Evolutionary conservation across 1,140 invertebrate genomes (phyloP).

Genomic region (Drosophila quadrilineata): DNA sequence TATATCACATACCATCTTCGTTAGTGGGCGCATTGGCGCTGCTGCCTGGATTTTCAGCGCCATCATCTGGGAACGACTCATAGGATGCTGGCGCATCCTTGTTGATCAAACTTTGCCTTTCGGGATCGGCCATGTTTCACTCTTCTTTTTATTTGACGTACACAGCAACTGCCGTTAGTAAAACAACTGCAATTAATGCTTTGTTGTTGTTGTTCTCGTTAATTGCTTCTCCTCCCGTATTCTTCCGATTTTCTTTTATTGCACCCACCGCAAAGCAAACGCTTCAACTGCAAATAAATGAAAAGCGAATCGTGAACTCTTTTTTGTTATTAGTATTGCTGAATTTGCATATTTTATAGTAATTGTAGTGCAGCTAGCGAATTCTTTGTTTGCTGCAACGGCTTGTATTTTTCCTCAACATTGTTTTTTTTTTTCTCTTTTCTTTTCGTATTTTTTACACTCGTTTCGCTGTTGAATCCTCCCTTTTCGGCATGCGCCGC

Average conservation of each 20-base stretch:
- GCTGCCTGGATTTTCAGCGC: conserved; percentile 58
- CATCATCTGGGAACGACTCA: conserved; percentile 48
- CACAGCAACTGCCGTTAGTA: conserved; percentile 53
- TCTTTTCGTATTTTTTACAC: no score
- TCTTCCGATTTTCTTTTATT: conserved; percentile 12
- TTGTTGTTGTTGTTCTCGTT: conserved; percentile 13
- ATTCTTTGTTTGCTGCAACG: conserved; percentile 57
- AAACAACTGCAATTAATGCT: conserved; percentile 37
- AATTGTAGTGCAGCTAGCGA: conserved; percentile 13
- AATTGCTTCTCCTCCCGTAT: conserved; percentile 22
- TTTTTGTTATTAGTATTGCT: conserved; percentile 19
- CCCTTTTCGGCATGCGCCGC: conserved; percentile 75
- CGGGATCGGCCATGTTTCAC: conserved; percentile 57
- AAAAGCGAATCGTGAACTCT: conserved; percentile 2
- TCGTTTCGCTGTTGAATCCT: conserved; percentile 59
- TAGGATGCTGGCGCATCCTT: conserved; percentile 58
- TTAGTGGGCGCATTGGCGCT: conserved; percentile 43
- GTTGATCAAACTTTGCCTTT: conserved; percentile 65
- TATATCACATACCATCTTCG: conserved; percentile 61
- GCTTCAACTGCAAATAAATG: conserved; percentile 56
- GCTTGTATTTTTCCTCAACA: conserved; percentile 48
- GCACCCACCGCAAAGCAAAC: conserved; percentile 59
- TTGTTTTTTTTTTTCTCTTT: conserved; percentile 43
- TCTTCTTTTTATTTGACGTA: conserved; percentile 11
- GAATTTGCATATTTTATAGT: conserved; percentile 24